Conservation (phyloP, 2,888 invertebrate species). For the Frankliniella intonsa region DNA sequence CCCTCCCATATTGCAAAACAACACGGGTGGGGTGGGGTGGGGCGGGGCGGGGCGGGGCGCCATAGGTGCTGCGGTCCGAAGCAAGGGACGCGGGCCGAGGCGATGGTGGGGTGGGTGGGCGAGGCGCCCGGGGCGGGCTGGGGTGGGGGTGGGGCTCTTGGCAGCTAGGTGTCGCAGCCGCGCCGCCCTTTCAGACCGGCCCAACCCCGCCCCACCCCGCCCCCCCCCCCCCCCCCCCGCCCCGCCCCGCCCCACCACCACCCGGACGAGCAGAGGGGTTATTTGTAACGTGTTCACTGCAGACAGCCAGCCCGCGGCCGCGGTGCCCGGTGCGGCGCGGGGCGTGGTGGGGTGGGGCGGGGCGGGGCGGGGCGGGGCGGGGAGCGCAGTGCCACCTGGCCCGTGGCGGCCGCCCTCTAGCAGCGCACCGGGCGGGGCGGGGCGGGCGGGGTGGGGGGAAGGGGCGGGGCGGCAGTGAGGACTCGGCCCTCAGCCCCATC, state of each 20-base stretch:
- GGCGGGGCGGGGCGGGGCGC: neutral
- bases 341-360: neutral
- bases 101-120: neutral
- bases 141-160: neutral
- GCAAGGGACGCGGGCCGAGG: neutral
- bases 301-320: neutral
- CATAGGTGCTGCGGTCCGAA: neutral
- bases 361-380: neutral
- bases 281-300: neutral
- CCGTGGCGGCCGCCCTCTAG: too few species aligned
- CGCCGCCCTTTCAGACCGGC: neutral
- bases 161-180: neutral
- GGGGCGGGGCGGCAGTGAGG: too few species aligned
- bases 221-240: too few species aligned
- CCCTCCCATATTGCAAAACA: conserved; percentile 22
- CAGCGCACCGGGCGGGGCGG: too few species aligned
- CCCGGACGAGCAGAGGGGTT: neutral
- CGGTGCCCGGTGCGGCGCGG: neutral
- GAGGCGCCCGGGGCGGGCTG: neutral
- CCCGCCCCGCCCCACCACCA: neutral
- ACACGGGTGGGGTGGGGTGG: neutral
- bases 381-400: neutral
- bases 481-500: too few species aligned
- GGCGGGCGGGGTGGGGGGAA: too few species aligned
- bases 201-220: neutral